Evolutionary conservation across 2,113 vertebrate species (phyloP).

Genomic region (rabbit (Oryctolagus cuniculus)): DNA sequence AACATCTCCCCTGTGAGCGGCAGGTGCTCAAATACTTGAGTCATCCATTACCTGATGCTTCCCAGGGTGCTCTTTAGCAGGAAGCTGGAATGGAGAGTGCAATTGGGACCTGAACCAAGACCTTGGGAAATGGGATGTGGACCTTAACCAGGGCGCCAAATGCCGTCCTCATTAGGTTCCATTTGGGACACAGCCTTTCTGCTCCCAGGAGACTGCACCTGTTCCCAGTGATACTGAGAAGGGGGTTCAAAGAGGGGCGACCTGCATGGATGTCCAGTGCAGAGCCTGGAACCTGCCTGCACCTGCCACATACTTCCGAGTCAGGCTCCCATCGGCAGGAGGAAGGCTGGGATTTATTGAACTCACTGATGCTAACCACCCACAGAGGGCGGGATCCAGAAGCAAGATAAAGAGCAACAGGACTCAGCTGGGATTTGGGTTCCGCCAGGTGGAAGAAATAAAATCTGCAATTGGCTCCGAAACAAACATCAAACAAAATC

Average conservation of each 20-base stretch:
- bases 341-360: constrained; percentile 20
- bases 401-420: background rate
- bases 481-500: constrained; percentile 8
- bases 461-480: background rate
- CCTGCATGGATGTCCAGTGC: background rate
- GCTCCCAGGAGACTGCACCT: background rate
- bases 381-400: background rate
- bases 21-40: no score
- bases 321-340: background rate
- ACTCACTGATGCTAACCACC: background rate
- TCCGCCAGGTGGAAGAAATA: background rate
- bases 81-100: no score
- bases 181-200: background rate
- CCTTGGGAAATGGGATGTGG: no score
- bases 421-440: background rate
- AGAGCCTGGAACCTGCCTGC: background rate
- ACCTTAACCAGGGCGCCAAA: no score
- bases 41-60: no score
- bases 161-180: background rate
- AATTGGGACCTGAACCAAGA: no score
- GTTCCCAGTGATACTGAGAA: background rate
- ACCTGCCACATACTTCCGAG: background rate
- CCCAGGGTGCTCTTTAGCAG: no score
- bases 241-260: background rate
- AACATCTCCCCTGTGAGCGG: no score